Base-by-base conservation (phyloP, 2,113 vertebrate genomes). In the Hippopotamus amphibius region DNA sequence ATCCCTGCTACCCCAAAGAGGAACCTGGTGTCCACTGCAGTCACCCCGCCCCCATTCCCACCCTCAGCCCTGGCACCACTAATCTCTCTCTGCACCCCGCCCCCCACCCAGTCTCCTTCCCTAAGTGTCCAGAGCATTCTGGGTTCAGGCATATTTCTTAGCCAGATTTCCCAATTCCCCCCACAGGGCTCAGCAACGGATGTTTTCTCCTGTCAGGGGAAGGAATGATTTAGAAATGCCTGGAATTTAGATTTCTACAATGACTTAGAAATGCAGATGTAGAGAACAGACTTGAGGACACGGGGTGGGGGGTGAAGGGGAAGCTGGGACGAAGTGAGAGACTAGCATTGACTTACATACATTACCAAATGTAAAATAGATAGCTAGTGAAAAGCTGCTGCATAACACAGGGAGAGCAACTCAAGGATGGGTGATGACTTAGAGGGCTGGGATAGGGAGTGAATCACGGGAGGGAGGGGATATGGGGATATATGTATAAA, bases 11-110 rank as follows among this genome's bases (percentile, higher is more conserved):
- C 55, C 48, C 28, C 71, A 2, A 4, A 33, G 57, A 48, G 8
- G 65, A 41, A 8, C 14, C 17, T 6, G 0, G 2, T 2, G 28
- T 21, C 79, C 48, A 14, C 2, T 33, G 16, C 16, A 1, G 55
- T 15, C 79, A 53, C 37, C 28, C 79, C 14, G 30, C 28, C 79
- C 14, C 3, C 2, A 1, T 53, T 50, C 37, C 53, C 37, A 57
- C 2, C 6, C 41, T 21, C 15, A 30, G 12, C 21, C 14, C 65
- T 7, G 7, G 57, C 72, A 9, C 46, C 30, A 10, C 6, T 3
- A 10, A 21, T 46, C 74, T 10, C 16, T 61, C 41, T 80, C 65
- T 15, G 85, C 4, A 15, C 61, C 48, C 59, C 57, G 24, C 90
- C 22, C 4, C 30, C 57, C 37, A 37, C 37, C 37, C 37, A 37